Percentiles rank a stretch among this genome's conserved stretches.
Evolutionary conservation across 2,113 vertebrate genomes (phyloP).

Genomic region (Macrotis lagotis): DNA sequence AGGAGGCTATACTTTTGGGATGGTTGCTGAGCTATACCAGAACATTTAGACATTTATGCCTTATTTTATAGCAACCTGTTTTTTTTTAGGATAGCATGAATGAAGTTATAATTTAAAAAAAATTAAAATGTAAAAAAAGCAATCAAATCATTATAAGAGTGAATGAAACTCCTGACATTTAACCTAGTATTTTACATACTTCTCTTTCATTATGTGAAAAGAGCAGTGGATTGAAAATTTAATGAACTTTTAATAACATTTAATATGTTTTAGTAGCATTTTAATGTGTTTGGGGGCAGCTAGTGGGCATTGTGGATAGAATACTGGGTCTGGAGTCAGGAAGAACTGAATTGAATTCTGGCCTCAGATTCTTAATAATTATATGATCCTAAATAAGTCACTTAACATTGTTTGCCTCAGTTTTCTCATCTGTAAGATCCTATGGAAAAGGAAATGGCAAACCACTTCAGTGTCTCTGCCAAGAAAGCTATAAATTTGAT

Average conservation of each 20-base stretch:
- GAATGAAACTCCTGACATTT: not conserved
- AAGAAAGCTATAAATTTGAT: not conserved
- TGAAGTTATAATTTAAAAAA: not conserved
- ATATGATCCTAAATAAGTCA: not conserved
- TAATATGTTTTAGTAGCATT: not conserved
- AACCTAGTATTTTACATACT: constrained; percentile 22
- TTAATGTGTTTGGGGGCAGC: not conserved
- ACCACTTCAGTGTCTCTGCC: not conserved
- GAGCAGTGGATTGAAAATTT: not conserved
- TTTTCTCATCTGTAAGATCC: not conserved
- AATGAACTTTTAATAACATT: not conserved
- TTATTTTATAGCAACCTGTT: constrained; percentile 32
- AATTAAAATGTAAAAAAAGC: not conserved
- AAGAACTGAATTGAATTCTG: not conserved
- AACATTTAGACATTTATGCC: not conserved
- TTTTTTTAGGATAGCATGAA: constrained; percentile 12
- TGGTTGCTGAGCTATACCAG: not conserved
- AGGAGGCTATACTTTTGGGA: not conserved
- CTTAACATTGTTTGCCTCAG: not conserved
- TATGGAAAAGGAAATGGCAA: not conserved
- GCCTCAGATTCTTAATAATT: not conserved
- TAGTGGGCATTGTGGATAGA: not conserved
- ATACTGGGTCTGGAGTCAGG: not conserved
- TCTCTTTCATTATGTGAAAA: not conserved
- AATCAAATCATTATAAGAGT: not conserved